Conservation (phyloP, 1,140 invertebrate genomes). For the Asobara japonica region DNA sequence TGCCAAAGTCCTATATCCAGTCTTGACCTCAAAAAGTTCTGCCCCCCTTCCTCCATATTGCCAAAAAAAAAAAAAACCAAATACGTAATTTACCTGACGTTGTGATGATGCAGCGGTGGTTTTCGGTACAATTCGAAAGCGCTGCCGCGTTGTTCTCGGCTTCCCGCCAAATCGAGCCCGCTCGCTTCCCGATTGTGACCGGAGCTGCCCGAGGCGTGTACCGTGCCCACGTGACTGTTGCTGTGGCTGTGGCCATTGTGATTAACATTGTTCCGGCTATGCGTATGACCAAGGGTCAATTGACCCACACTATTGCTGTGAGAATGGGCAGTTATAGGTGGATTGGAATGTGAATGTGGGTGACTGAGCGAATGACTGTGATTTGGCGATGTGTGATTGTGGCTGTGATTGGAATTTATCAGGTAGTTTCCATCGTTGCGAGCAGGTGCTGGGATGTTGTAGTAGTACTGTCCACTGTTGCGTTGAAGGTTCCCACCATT, state of each 20-base stretch:
- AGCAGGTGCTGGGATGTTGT: conserved; percentile 69
- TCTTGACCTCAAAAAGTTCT: no score
- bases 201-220: conserved; percentile 46
- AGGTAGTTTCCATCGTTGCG: conserved; percentile 53
- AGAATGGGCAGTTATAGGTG: conserved; percentile 61
- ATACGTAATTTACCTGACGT: conserved; percentile 76
- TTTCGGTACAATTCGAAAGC: conserved; percentile 96
- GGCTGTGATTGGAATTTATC: conserved; percentile 64
- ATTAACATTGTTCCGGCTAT: conserved; percentile 61
- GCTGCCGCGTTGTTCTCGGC: conserved; percentile 90
- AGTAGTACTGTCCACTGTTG: conserved; percentile 70
- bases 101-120: conserved; percentile 82
- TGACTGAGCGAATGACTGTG: conserved; percentile 64
- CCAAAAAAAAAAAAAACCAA: no score
- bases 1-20: no score
- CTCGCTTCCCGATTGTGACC: conserved; percentile 69
- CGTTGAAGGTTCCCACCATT: conserved; percentile 53
- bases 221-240: conserved; percentile 47
- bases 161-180: conserved; percentile 79
- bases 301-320: conserved; percentile 66
- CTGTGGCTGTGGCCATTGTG: conserved; percentile 58
- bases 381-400: conserved; percentile 63
- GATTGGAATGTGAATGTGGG: conserved; percentile 69
- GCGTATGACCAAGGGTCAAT: conserved; percentile 61
- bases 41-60: no score